phyloP scores from a whole-genome alignment of 1,140 invertebrate genomes.

The Cyclina sinensis region DNA sequence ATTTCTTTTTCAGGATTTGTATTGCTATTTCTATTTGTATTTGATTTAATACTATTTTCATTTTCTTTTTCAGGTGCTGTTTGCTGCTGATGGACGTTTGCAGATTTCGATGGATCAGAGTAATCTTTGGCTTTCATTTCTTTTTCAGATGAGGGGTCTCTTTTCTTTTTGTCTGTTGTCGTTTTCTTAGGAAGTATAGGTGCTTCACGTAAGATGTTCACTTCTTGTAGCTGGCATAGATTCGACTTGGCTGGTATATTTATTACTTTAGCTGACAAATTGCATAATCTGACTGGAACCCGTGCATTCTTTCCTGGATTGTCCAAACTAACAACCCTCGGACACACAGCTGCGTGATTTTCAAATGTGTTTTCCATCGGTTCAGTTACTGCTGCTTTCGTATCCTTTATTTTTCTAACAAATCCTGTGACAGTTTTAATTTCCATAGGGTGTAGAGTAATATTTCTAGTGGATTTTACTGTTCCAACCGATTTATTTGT shows the following conservation, averaged over 20 bases:
- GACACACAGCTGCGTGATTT: neutral
- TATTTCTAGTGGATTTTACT: conserved; percentile 17
- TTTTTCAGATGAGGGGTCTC: neutral
- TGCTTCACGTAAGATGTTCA: neutral
- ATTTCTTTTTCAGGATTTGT: neutral
- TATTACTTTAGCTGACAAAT: conserved; percentile 7
- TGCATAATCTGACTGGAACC: conserved; percentile 10
- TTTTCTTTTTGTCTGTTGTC: neutral
- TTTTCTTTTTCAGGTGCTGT: neutral
- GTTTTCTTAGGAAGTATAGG: too few species aligned
- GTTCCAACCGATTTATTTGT: neutral
- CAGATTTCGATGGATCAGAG: neutral
- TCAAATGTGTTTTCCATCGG: neutral
- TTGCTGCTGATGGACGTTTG: neutral
- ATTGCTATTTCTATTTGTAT: too few species aligned
- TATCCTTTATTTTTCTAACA: neutral
- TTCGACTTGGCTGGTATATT: neutral
- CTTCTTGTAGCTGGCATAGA: conserved; percentile 25
- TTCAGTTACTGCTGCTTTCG: conserved; percentile 3
- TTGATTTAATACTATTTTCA: neutral
- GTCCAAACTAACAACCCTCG: neutral
- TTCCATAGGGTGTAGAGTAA: neutral
- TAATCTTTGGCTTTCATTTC: neutral
- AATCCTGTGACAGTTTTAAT: conserved; percentile 6
- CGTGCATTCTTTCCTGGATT: conserved; percentile 1